Percentiles rank a stretch among this genome's conserved stretches.
These are phyloP conservation scores for Platyrinchus mystaceus DNA, from an alignment of 2,797 vertebrate genomes.

Conservation along the genomic window DNA sequence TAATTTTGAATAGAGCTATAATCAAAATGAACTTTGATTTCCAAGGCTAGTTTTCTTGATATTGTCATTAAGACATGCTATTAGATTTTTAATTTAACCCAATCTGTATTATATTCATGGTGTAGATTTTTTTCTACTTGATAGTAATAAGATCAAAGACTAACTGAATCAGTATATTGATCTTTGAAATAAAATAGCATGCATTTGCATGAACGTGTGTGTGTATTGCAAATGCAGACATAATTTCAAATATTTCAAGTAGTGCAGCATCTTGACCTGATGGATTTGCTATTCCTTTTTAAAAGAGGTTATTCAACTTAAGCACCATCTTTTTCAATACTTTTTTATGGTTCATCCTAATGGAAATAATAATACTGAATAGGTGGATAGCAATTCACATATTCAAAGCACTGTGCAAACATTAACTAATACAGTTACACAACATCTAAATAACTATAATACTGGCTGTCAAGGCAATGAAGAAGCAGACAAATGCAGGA, in stretches of 20 bases:
- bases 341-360: constrained; percentile 30
- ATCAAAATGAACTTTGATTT: neutral
- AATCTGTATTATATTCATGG: neutral
- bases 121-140: neutral
- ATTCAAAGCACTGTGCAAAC: constrained; percentile 49
- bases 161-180: neutral
- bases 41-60: neutral
- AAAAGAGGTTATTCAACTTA: neutral
- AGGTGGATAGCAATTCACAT: constrained; percentile 43
- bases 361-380: constrained; percentile 43
- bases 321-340: neutral
- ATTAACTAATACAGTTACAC: constrained; percentile 53
- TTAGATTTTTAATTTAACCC: neutral
- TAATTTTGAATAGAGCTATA: no score
- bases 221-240: neutral
- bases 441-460: constrained; percentile 65
- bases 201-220: rapidly evolving
- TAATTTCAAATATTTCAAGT: neutral
- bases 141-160: neutral
- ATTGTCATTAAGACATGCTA: neutral
- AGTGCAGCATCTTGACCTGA: neutral
- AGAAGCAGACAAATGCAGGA: constrained; percentile 9
- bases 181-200: neutral
- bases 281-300: neutral
- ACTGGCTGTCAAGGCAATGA: constrained; percentile 44